Base-by-base conservation (phyloP, 2,113 vertebrate species). In the Gopherus evgoodei region DNA sequence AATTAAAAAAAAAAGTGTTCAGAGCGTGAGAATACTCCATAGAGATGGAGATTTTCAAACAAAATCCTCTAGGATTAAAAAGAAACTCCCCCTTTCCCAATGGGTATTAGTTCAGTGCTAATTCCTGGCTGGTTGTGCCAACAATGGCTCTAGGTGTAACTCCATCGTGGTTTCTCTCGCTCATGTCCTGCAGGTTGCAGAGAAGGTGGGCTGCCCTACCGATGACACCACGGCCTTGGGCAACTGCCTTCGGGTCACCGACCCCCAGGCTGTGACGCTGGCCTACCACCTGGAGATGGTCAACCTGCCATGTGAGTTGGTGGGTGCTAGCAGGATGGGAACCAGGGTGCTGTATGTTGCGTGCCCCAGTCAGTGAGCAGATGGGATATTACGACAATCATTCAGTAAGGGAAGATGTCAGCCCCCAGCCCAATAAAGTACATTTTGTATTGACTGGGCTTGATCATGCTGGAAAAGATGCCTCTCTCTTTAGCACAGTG, bases 161-260 rank as follows among this genome's bases (percentile, higher is more conserved):
- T 0, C 1, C 5, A 11, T 0, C 1, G 29, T 65, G 9, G 1
- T 57, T 91, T 76, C n/a, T 89, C 83, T 53, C 12, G 8, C 31
- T 90, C 29, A 65, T 38, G 12, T 53, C 3, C 79, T 76, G 21
- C 97, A 99, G 99, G 2, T 99, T 24, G 99, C 98, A 19, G 2
- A 96, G 49, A 98, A 98, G 14, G 97, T 99, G 80, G 99, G 98
- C 91, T 99, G 99, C 92, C 98, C 98, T 17, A 96, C 90, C 6
- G 96, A 98, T 24, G 86, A 98, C 2, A 98, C 94, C 0, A 19
- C 92, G 0, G 2, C 0, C 5, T 95, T 99, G 98, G 98, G 97
- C 13, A 25, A 35, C 57, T 99, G 99, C 95, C 95, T 99, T 81
- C 99, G 98, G 35, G 13, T 90, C 72, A 98, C 98, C 0, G 98